Percentiles rank a stretch among this genome's conserved stretches.
These are phyloP conservation scores for Pogonomyrmex barbatus DNA, from an alignment of 1,140 invertebrate species.

Conservation along the genomic window DNA sequence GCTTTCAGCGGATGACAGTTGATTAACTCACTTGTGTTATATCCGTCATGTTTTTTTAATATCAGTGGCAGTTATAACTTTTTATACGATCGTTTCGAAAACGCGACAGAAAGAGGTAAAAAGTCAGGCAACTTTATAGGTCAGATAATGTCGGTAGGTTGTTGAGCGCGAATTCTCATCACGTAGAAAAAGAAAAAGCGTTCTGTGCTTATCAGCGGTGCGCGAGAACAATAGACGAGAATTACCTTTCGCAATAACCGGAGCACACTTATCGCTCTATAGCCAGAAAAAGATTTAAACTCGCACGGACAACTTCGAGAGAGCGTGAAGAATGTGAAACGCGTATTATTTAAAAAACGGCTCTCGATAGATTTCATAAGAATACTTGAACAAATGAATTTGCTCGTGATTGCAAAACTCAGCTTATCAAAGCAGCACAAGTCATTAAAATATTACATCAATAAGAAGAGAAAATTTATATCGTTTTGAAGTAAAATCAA, in stretches of 20 bases:
- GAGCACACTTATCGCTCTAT: conserved; percentile 54
- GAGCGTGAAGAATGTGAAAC: conserved; percentile 28
- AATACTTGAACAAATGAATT: not conserved
- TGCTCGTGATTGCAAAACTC: not conserved
- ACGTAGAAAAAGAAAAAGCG: conserved; percentile 61
- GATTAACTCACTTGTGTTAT: not conserved
- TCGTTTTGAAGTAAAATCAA: not conserved
- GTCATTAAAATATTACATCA: not conserved
- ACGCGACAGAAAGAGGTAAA: conserved; percentile 31
- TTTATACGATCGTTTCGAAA: conserved; percentile 43
- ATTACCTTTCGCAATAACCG: conserved; percentile 57
- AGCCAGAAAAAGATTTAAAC: conserved; percentile 44
- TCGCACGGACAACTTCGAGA: conserved; percentile 20
- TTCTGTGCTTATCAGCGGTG: conserved; percentile 54
- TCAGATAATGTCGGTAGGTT: conserved; percentile 41
- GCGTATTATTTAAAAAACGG: not conserved
- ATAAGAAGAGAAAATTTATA: not conserved
- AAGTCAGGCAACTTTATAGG: conserved; percentile 40
- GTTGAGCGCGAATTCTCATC: conserved; percentile 59
- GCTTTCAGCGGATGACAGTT: too few relatives aligned
- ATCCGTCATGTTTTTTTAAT: conserved; percentile 19
- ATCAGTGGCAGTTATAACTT: not conserved
- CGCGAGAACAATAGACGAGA: conserved; percentile 58
- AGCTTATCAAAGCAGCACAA: not conserved
- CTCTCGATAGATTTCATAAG: not conserved